Conservation (phyloP, 2,797 vertebrate species). For the Orientallactaga sibirica region DNA sequence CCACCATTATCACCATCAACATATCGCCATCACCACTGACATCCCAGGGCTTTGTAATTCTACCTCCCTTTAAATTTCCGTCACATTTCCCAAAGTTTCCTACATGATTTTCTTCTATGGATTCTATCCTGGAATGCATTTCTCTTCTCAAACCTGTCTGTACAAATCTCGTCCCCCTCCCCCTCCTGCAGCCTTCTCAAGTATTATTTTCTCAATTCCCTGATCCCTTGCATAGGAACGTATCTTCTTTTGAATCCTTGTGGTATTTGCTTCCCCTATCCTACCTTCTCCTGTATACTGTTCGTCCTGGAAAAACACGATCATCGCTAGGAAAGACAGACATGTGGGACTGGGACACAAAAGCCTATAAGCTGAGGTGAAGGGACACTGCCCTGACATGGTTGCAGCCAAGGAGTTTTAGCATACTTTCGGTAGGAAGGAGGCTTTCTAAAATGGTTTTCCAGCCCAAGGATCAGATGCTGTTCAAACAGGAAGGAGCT, state of each 20-base stretch:
- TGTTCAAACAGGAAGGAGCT: neutral
- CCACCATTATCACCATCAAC: neutral
- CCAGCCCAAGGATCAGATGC: neutral
- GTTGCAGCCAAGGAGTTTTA: neutral
- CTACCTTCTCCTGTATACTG: neutral
- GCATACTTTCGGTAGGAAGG: neutral
- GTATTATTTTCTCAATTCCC: neutral
- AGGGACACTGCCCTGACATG: neutral
- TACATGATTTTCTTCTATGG: neutral
- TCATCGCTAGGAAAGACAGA: neutral
- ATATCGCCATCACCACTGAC: neutral
- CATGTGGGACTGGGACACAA: neutral
- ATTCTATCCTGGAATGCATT: neutral
- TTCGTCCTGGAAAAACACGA: neutral
- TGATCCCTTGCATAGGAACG: neutral
- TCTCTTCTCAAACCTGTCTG: neutral
- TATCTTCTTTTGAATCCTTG: neutral
- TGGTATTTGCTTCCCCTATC: neutral
- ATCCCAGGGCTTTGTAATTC: neutral
- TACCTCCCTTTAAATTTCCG: slow-evolving; percentile 17
- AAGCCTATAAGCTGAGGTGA: neutral
- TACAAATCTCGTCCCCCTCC: neutral
- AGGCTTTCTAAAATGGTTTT: neutral
- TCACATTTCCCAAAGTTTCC: neutral
- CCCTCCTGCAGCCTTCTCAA: neutral